A percentile compares a stretch with the other conserved stretches of the same genome.
Conservation (phyloP, 2,113 vertebrate species). For the Petrocephalus microphthalmus region DNA sequence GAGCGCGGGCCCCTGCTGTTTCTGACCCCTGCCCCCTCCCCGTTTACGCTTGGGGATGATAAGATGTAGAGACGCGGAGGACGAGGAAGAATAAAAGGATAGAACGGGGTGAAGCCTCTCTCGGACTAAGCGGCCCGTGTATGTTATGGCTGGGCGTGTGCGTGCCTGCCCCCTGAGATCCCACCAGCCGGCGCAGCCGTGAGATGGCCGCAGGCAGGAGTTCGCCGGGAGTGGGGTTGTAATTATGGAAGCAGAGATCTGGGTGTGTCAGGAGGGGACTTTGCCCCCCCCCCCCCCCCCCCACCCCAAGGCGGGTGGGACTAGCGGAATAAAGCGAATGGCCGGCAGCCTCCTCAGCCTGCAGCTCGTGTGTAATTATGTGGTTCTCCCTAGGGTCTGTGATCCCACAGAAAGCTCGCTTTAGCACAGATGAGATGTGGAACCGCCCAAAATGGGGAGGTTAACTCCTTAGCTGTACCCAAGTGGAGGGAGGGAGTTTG, state of each 20-base stretch:
- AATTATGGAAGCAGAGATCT: constrained; percentile 3
- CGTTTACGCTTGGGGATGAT: neutral
- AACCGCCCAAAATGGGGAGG: neutral
- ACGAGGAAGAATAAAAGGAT: neutral
- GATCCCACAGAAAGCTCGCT: constrained; percentile 25
- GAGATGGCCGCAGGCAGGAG: neutral
- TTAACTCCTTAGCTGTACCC: neutral
- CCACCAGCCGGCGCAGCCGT: neutral
- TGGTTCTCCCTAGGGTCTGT: constrained; percentile 18
- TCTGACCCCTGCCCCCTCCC: neutral
- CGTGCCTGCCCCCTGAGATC: neutral
- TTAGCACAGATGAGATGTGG: constrained; percentile 24
- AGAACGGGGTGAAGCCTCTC: neutral
- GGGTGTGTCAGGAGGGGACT: constrained; percentile 4
- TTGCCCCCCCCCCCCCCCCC: neutral
- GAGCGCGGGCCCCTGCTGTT: neutral
- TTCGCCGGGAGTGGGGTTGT: neutral
- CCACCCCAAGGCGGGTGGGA: neutral
- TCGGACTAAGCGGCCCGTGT: neutral
- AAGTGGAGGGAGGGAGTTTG: neutral
- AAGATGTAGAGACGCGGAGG: too few species aligned
- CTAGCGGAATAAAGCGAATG: neutral
- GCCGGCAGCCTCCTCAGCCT: neutral
- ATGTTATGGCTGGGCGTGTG: neutral
- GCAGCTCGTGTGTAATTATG: constrained; percentile 30